phyloP scores from a whole-genome alignment of 2,888 invertebrate genomes.

The Pomacea canaliculata region DNA sequence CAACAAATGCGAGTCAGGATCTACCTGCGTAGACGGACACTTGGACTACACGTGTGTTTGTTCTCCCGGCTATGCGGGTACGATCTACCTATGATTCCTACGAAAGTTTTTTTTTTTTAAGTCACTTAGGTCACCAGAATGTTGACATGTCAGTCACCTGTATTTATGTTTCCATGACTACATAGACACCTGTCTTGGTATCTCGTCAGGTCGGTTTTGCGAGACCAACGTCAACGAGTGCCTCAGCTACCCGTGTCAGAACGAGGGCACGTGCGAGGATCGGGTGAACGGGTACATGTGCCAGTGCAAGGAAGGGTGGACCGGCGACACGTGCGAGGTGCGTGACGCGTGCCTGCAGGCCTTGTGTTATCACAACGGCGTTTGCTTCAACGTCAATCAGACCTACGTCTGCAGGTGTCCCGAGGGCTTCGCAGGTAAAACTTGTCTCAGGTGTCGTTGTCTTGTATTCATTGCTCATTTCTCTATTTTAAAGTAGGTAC shows the following conservation, averaged over 20 bases:
- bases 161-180: no score
- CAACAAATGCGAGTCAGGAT: conserved; percentile 11
- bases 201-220: conserved; percentile 13
- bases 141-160: no score
- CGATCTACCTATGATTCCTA: not conserved
- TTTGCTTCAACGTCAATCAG: conserved; percentile 18
- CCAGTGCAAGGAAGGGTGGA: conserved; percentile 22
- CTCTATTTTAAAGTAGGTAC: no score
- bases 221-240: conserved; percentile 25
- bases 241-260: conserved; percentile 21
- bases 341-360: conserved; percentile 15
- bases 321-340: conserved; percentile 23
- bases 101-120: no score
- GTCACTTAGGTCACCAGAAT: no score
- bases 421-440: conserved; percentile 12
- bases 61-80: conserved; percentile 7
- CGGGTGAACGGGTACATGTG: conserved; percentile 20
- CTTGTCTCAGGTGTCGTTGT: not conserved
- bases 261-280: conserved; percentile 26
- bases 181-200: no score
- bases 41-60: conserved; percentile 13
- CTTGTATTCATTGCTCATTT: no score
- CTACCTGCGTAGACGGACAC: conserved; percentile 18
- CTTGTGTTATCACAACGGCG: conserved; percentile 13
- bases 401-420: conserved; percentile 7